A percentile compares a stretch with the other conserved stretches of the same genome.
Conservation (phyloP, 92 coral and sea anemone genomes). For the Phenganax marumi region DNA sequence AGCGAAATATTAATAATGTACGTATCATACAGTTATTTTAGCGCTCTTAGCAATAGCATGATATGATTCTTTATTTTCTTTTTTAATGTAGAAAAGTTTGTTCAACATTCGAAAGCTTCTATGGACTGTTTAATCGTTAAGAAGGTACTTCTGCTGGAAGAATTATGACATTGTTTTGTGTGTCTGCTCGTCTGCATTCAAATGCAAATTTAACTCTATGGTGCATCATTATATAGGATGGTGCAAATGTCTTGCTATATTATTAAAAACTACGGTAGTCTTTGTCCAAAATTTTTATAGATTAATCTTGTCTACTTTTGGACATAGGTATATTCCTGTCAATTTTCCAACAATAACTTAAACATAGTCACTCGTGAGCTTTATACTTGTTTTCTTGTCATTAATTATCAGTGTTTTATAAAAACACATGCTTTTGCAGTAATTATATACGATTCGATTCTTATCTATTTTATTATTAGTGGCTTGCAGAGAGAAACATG, state of each 20-base stretch:
- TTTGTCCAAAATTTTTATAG: no score
- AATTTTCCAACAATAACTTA: no score
- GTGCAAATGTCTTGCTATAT: no score
- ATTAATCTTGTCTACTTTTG: no score
- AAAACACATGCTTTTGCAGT: neutral
- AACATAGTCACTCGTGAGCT: no score
- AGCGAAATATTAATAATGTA: neutral
- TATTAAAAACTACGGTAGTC: no score
- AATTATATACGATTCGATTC: neutral
- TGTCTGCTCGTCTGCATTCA: neutral
- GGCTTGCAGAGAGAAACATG: conserved; percentile 72
- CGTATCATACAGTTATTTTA: neutral
- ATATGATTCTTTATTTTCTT: neutral
- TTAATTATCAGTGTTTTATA: neutral
- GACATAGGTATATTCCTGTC: no score
- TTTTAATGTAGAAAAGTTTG: conserved; percentile 64
- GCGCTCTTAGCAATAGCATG: neutral
- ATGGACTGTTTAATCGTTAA: conserved; percentile 71
- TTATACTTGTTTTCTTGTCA: neutral
- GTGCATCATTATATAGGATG: no score
- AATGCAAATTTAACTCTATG: no score
- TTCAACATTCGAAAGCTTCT: conserved; percentile 77
- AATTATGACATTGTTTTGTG: neutral
- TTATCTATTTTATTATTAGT: conserved; percentile 41
- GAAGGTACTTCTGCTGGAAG: conserved; percentile 59